A percentile compares a stretch with the other conserved stretches of the same genome.
Evolutionary conservation across 2,888 invertebrate species (phyloP).

Genomic region (Meganola albula): DNA sequence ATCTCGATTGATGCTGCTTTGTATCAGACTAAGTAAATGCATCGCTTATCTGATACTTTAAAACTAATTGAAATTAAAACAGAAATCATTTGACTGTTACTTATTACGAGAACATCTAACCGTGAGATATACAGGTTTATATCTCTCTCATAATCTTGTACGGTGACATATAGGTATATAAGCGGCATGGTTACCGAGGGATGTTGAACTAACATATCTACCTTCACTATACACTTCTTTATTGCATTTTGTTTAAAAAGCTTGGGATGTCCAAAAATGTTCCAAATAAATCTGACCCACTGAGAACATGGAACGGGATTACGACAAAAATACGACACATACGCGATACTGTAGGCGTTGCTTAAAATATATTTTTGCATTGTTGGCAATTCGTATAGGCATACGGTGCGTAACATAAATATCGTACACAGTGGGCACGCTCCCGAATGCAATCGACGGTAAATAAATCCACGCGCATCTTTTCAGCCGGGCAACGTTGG

Average conservation of each 20-base stretch:
- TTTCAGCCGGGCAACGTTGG: slow-evolving; percentile 49
- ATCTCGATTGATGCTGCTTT: slow-evolving; percentile 30
- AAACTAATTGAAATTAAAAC: slow-evolving; percentile 50
- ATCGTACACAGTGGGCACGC: slow-evolving; percentile 59
- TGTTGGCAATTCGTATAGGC: slow-evolving; percentile 57
- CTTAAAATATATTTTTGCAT: slow-evolving; percentile 65
- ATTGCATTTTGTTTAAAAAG: slow-evolving; percentile 9
- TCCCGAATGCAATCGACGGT: slow-evolving; percentile 60
- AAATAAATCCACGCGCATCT: slow-evolving; percentile 62
- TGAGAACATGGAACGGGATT: slow-evolving; percentile 44
- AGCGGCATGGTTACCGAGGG: no score
- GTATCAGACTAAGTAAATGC: slow-evolving; percentile 43
- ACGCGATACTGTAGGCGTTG: slow-evolving; percentile 54
- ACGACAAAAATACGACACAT: slow-evolving; percentile 58
- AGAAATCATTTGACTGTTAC: slow-evolving; percentile 44
- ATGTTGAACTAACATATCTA: no score
- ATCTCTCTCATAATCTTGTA: no score
- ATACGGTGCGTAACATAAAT: slow-evolving; percentile 61
- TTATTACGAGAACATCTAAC: slow-evolving; percentile 36
- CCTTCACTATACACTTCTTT: no score
- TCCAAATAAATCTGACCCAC: slow-evolving; percentile 46
- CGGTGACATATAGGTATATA: no score
- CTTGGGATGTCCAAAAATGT: slow-evolving; percentile 1
- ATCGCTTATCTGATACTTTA: slow-evolving; percentile 49
- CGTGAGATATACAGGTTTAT: slow-evolving; percentile 35